Evolutionary conservation across 2,888 invertebrate species (phyloP), one percentile per base, ranked within the genome.

Genomic region (Protonemura montana): DNA sequence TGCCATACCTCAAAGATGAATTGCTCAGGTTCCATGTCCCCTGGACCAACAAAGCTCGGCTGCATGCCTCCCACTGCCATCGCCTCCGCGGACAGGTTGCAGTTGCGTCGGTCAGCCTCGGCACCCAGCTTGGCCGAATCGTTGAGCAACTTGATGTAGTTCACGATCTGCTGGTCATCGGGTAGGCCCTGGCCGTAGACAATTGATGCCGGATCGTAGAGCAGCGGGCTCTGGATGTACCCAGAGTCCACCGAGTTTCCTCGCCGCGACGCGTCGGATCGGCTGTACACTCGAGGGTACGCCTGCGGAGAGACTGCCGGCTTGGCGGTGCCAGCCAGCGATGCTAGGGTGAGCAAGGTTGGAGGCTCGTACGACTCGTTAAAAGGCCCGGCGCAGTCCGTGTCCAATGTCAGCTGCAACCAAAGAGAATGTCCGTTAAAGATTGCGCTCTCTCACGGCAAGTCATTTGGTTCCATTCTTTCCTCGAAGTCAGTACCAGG

Each of bases 141-240:
- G 59, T 59, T 59, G 59, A 88, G 84, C 35, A 88, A 78, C 86
- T 88, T 87, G 59, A 88, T 85, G 82, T 88, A 88, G 29, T 88
- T 88, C 80, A 87, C 87, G 59, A 87, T 86, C 82, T 88, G 88
- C 83, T 87, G 87, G 76, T 88, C 87, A 41, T 87, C 87, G 25
- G 88, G 88, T 81, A 88, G 86, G 28, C 87, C 88, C 78, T 88
- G 88, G 16, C 88, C 88, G 86, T 88, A 88, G 76, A 87, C 76
- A n/a, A 85, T 59, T 3, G 59, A 10, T 2, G 59, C 59, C 6
- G 3, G 59, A 21, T 59, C 59, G 59, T 59, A 59, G 59, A 59
- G 59, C 13, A 59, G 59, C 59, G 59, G 59, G 59, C 59, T 59
- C 59, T 59, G 26, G 78, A 78, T 78, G 81, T 81, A 81, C 1